These are phyloP conservation scores for Syncerus caffer DNA, from an alignment of 2,797 vertebrate genomes.

Conservation along the genomic window DNA sequence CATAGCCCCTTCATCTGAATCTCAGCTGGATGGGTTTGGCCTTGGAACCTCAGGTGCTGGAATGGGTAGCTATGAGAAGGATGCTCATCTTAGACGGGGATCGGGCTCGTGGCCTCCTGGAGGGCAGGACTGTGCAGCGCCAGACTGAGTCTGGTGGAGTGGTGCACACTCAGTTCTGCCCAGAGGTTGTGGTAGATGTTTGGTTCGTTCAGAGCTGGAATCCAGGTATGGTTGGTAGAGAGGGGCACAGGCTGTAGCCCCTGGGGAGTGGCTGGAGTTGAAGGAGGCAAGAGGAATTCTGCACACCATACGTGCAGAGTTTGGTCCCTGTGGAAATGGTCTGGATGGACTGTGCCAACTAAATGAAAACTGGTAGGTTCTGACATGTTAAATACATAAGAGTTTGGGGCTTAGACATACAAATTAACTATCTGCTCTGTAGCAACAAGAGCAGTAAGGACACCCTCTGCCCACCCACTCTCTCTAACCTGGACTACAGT, in stretches of 20 bases:
- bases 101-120: neutral
- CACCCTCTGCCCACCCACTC: neutral
- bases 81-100: neutral
- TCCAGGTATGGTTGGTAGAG: neutral
- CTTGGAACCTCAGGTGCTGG: neutral
- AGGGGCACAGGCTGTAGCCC: neutral
- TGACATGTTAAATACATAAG: neutral
- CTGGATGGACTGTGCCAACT: neutral
- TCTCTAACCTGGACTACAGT: neutral
- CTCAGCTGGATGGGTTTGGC: neutral
- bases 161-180: neutral
- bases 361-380: neutral
- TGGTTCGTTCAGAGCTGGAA: neutral
- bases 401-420: neutral
- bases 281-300: neutral
- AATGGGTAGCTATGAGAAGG: neutral
- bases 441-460: neutral
- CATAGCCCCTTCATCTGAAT: neutral
- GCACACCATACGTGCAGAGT: neutral
- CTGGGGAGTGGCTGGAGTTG: neutral
- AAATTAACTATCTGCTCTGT: neutral
- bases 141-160: neutral
- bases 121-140: neutral
- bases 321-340: neutral
- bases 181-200: neutral